Evolutionary conservation across 2,113 vertebrate genomes (phyloP).

Genomic region (Megalops atlanticus): DNA sequence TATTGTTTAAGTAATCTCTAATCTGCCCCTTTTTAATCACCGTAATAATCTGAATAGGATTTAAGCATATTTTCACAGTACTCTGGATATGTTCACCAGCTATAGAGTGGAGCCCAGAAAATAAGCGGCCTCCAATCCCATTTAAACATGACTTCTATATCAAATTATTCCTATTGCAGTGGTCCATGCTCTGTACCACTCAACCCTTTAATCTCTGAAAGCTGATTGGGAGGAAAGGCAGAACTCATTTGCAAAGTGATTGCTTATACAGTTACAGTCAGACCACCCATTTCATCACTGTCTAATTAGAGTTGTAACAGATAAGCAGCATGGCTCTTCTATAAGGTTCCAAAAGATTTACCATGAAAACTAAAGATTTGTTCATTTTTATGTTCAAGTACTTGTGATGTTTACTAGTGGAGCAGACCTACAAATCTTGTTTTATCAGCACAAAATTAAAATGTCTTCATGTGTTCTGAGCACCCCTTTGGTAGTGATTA

Average conservation of each 20-base stretch:
- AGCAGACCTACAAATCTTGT: too few species aligned
- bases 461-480: too few species aligned
- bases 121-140: not conserved
- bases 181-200: conserved; percentile 18
- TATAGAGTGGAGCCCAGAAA: not conserved
- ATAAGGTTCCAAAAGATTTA: not conserved
- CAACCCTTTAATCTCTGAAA: conserved; percentile 28
- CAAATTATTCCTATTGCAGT: conserved; percentile 1
- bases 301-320: not conserved
- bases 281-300: not conserved
- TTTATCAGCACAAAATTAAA: too few species aligned
- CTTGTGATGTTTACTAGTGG: too few species aligned
- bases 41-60: conserved; percentile 22
- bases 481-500: too few species aligned
- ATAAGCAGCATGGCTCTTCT: not conserved
- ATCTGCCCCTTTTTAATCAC: conserved; percentile 46
- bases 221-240: conserved; percentile 11
- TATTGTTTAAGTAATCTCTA: conserved; percentile 44
- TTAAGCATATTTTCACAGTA: not conserved
- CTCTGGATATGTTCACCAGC: conserved; percentile 9
- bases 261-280: conserved; percentile 8
- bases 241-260: conserved; percentile 35
- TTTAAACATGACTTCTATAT: conserved; percentile 17
- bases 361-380: too few species aligned
- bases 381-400: too few species aligned